phyloP scores from a whole-genome alignment of 2,888 invertebrate genomes.

The Graphium colonna region DNA sequence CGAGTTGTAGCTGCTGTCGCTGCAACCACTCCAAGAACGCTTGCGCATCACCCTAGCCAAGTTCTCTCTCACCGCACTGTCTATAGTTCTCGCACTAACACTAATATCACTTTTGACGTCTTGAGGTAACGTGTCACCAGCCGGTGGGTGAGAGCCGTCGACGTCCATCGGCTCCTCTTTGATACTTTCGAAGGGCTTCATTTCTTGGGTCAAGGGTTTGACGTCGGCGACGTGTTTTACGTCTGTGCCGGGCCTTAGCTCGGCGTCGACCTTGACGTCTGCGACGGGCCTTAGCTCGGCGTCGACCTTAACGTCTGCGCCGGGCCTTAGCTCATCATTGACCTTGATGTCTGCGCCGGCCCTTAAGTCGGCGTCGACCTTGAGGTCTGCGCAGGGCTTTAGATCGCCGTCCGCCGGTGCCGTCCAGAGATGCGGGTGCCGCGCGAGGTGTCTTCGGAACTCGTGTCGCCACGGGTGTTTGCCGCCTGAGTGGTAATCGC shows the following conservation, averaged over 20 bases:
- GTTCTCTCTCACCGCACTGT: slow-evolving; percentile 47
- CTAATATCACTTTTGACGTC: slow-evolving; percentile 62
- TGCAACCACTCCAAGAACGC: slow-evolving; percentile 56
- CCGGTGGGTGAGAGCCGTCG: slow-evolving; percentile 32
- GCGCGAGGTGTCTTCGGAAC: slow-evolving; percentile 56
- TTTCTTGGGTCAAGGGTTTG: too few relatives aligned
- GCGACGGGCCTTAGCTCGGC: too few relatives aligned
- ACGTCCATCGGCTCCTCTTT: slow-evolving; percentile 31
- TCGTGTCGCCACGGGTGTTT: slow-evolving; percentile 66
- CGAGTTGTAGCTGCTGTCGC: slow-evolving; percentile 62
- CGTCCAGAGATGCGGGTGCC: slow-evolving; percentile 56
- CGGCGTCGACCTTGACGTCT: slow-evolving; percentile 23
- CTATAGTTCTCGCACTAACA: slow-evolving; percentile 51
- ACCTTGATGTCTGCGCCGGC: slow-evolving; percentile 20
- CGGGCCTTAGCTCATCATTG: slow-evolving; percentile 24
- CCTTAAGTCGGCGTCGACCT: background rate
- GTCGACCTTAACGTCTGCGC: slow-evolving; percentile 22
- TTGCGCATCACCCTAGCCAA: slow-evolving; percentile 49
- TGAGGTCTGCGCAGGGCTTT: background rate
- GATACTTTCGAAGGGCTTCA: too few relatives aligned
- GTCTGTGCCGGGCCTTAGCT: slow-evolving; percentile 24
- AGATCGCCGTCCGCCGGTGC: background rate
- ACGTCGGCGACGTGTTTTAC: slow-evolving; percentile 26
- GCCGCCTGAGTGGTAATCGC: slow-evolving; percentile 66
- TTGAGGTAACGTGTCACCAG: slow-evolving; percentile 33